Percentiles rank a stretch among this genome's conserved stretches.
These are phyloP conservation scores for Choloepus hoffmanni DNA, from an alignment of 2,113 vertebrate species.

Conservation along the genomic window DNA sequence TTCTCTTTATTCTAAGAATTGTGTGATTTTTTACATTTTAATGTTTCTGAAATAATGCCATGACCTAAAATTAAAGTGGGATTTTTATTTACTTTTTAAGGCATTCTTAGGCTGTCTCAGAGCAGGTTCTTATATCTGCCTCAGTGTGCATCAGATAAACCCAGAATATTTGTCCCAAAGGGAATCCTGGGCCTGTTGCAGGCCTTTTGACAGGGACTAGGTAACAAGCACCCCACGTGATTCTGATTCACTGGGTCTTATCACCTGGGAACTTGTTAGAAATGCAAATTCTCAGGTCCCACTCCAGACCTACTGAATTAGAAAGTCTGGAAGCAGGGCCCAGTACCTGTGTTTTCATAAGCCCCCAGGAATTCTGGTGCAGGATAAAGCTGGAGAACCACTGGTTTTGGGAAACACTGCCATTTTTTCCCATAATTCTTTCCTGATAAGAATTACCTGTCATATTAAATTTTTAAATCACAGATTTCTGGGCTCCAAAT, in stretches of 20 bases:
- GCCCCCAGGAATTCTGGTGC: background rate
- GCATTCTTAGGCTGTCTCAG: background rate
- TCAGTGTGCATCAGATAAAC: background rate
- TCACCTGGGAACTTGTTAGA: background rate
- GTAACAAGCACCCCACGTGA: background rate
- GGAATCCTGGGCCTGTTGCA: background rate
- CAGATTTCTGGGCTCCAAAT: background rate
- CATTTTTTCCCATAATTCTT: background rate
- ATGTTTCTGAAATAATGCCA: conserved; percentile 23
- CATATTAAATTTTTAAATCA: background rate
- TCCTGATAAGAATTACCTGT: background rate
- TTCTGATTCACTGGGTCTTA: background rate
- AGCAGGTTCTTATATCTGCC: background rate
- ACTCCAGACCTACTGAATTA: background rate
- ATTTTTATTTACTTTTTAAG: background rate
- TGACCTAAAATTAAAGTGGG: background rate
- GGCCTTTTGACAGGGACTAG: background rate
- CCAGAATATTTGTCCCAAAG: background rate
- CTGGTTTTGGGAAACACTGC: background rate
- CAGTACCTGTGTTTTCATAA: background rate
- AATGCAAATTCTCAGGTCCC: background rate
- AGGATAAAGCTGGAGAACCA: background rate
- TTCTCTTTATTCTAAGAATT: conserved; percentile 9
- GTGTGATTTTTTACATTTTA: background rate
- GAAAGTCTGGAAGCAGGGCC: background rate